Base-by-base conservation (phyloP, 1,140 invertebrate genomes). In the Trichogramma pretiosum region DNA sequence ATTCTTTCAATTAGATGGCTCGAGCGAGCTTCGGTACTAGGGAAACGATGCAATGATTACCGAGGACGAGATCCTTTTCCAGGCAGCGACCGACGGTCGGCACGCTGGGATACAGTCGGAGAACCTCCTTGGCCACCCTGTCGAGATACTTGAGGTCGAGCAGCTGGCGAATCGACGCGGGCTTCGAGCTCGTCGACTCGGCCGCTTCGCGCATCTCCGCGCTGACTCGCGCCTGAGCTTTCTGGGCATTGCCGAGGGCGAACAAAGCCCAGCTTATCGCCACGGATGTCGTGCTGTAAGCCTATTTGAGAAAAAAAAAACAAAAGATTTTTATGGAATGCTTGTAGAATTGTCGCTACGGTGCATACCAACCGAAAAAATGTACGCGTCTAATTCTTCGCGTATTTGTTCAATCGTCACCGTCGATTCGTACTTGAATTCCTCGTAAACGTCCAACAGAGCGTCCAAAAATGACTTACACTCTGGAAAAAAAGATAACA, bases 71-170 rank as follows among this genome's bases (percentile, higher is more conserved):
- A 53, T 82, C 80, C 59, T 85, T 77, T 19, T 59, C 55, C 23
- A 78, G 48, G 30, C 40, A 21, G 52, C 87, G 70, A 3, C 82
- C 84, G 58, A 89, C 87, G 21, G 82, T 65, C 2, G 87, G 86
- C 42, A 90, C 87, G 51, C 86, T 84, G 33, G 87, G 87, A 63
- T 80, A 90, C 68, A 87, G 65, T 48, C 84, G 72, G 4, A 86
- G 62, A 0, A 82, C 81, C 63, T 87, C 83, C 68, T 86, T 81
- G 32, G 89, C 77, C 38, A 84, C 84, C 52, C 83, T 75, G 61
- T 90, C 88, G 26, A 89, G 63, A 56, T 88, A 89, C 60, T 87
- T 89, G 81, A 90, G 82, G 57, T 87, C 61, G 13, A 63, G 39
- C 3, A 79, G 45, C 35, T 77, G 68, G 28, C 76, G 67, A 41